A percentile compares a stretch with the other conserved stretches of the same genome.
Evolutionary conservation across 1,140 invertebrate species (phyloP).

Genomic region (Euglossa dilemma): DNA sequence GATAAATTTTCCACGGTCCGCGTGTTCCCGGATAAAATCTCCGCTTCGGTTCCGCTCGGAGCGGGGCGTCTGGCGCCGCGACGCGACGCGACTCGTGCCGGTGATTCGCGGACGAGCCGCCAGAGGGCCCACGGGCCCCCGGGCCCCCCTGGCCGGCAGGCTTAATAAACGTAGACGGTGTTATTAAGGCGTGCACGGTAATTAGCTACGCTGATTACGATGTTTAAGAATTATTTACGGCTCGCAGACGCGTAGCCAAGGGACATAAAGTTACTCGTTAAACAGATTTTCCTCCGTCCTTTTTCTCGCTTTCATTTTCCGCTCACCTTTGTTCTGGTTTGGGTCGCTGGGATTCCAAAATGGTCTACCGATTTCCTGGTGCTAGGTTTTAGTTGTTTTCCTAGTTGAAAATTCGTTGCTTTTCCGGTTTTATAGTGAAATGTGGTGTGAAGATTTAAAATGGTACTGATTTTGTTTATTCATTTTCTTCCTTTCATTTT

Average conservation of each 20-base stretch:
- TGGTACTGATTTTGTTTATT: too few species aligned
- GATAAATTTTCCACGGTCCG: conserved; percentile 35
- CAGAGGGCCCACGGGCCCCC: too few species aligned
- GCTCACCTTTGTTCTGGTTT: background rate
- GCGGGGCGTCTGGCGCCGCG: too few species aligned
- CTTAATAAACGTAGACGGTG: background rate
- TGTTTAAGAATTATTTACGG: conserved; percentile 15
- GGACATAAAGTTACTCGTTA: background rate
- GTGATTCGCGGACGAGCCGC: background rate
- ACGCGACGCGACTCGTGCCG: background rate
- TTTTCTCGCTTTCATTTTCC: background rate
- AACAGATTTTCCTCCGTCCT: background rate
- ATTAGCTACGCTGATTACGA: conserved; percentile 13
- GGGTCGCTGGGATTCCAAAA: background rate
- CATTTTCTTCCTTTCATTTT: too few species aligned
- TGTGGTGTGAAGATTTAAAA: too few species aligned
- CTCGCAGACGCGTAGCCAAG: background rate
- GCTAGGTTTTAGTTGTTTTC: too few species aligned
- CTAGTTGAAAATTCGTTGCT: too few species aligned
- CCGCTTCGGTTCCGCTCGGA: background rate
- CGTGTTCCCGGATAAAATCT: conserved; percentile 8
- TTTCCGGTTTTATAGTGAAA: too few species aligned
- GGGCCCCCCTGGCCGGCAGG: too few species aligned
- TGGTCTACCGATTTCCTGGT: too few species aligned
- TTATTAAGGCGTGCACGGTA: background rate